A percentile compares a stretch with the other conserved stretches of the same genome.
These are phyloP conservation scores for Acropternis orthonyx DNA, from an alignment of 2,797 vertebrate genomes.

Conservation along the genomic window DNA sequence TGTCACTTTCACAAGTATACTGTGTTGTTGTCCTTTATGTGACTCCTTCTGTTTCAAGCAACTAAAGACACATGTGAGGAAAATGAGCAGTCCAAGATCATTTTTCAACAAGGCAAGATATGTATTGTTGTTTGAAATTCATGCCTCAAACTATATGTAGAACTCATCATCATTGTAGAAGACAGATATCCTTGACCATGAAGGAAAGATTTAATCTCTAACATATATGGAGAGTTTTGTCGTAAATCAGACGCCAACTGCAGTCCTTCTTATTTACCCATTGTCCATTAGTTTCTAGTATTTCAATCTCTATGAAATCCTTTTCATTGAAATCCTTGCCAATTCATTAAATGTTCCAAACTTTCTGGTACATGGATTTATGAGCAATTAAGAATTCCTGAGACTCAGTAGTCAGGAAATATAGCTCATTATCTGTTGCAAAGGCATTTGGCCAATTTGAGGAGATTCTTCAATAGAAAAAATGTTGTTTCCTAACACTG, in stretches of 20 bases:
- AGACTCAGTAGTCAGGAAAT: conserved; percentile 34
- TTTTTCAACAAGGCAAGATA: not conserved
- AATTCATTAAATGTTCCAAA: conserved; percentile 48
- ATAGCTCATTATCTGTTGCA: conserved; percentile 27
- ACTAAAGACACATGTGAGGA: not conserved
- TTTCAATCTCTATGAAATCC: not conserved
- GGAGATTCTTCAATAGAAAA: conserved; percentile 18
- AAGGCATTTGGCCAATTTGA: conserved; percentile 51
- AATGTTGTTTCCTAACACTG: conserved; percentile 36
- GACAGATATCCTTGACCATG: not conserved
- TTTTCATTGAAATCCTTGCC: conserved; percentile 32
- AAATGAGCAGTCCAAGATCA: not conserved
- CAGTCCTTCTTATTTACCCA: not conserved
- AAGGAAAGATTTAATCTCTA: not conserved
- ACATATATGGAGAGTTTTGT: not conserved
- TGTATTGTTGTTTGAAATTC: not conserved
- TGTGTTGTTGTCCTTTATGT: not conserved
- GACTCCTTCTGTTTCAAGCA: not conserved
- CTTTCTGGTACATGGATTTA: conserved; percentile 30
- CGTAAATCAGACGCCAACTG: not conserved
- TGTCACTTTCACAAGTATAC: not conserved
- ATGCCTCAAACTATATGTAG: not conserved
- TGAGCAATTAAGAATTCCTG: conserved; percentile 54
- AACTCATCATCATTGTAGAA: not conserved
- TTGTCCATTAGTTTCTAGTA: not conserved